Evolutionary conservation across 2,797 vertebrate genomes (phyloP).

Genomic region (Pempheris klunzingeri): DNA sequence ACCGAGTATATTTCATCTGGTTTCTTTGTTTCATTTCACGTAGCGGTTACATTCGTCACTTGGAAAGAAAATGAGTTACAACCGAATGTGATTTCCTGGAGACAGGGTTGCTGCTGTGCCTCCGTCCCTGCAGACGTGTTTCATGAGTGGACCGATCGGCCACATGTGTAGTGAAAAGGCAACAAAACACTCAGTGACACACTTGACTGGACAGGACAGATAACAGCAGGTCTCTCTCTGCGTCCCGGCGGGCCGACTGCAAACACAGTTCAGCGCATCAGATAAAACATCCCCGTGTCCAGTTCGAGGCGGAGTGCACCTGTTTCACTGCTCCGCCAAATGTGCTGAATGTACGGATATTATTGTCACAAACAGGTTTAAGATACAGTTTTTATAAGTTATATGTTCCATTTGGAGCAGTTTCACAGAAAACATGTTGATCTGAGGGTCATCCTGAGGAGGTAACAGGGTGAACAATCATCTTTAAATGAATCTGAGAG

Average conservation of each 20-base stretch:
- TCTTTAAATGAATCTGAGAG: too few relatives aligned
- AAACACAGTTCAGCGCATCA: constrained; percentile 4
- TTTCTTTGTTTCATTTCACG: too few relatives aligned
- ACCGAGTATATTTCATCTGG: too few relatives aligned
- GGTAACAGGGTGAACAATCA: too few relatives aligned
- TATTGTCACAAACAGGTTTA: background rate
- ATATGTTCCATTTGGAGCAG: background rate
- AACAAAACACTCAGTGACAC: constrained; percentile 69
- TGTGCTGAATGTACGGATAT: background rate
- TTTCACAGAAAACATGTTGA: background rate
- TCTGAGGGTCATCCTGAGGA: background rate
- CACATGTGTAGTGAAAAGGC: constrained; percentile 57
- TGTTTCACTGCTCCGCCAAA: background rate
- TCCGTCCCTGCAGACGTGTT: constrained; percentile 56
- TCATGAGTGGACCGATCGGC: constrained; percentile 37
- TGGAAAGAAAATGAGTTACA: too few relatives aligned
- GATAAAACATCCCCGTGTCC: constrained; percentile 8
- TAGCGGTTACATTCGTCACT: too few relatives aligned
- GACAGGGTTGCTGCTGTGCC: too few relatives aligned
- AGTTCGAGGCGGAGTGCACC: background rate
- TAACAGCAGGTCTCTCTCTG: constrained; percentile 28
- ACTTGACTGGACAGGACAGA: constrained; percentile 55
- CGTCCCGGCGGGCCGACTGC: constrained; percentile 36
- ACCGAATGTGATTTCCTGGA: too few relatives aligned
- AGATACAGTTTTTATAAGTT: background rate